Base-by-base conservation (phyloP, 2,888 invertebrate genomes). In the Malthinus seriepunctatus region DNA sequence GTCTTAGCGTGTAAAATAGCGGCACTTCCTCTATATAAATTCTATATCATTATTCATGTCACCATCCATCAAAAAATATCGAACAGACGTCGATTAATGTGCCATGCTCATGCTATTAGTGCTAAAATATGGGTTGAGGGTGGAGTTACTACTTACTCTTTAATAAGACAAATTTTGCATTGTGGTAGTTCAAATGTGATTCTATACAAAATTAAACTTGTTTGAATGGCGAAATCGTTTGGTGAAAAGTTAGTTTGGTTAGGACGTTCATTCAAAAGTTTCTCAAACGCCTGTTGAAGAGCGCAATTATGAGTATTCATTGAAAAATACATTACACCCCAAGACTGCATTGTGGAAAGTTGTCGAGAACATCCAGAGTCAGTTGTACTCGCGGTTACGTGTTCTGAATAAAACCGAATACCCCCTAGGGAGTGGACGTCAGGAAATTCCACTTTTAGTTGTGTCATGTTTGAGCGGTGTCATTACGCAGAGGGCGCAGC, bases 1-100 rank as follows among this genome's bases (percentile, higher is more conserved):
- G 61, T 65, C 67, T 64, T 56, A 62, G 62, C 66, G 64, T 67
- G 67, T 68, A 65, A 68, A 70, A 68, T 67, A 64, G 59, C 59
- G 64, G 63, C 61, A 54, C 53, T 57, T 60, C 50, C 60, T 49
- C 46, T 56, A 56, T 59, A 62, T 67, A 60, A 65, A 62, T 64
- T 66, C 64, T 71, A 70, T 65, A 71, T 73, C 73, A 71, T 73
- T 73, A 73, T 73, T 73, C 70, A 72, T 69, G 71, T 71, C 73
- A 68, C 68, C 73, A 72, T 73, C 73, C 71, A 74, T 74, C 73
- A 73, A 71, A 69, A 69, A 70, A 71, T 67, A 70, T 70, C 69
- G 68, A 72, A 70, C 65, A 63, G 65, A 68, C 67, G 68, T 71
- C 72, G 71, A 72, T 72, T 70, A 69, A 64, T 64, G 58, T 64